These are phyloP conservation scores for Cylloceria caligata DNA, from an alignment of 2,888 invertebrate genomes.

Conservation along the genomic window DNA sequence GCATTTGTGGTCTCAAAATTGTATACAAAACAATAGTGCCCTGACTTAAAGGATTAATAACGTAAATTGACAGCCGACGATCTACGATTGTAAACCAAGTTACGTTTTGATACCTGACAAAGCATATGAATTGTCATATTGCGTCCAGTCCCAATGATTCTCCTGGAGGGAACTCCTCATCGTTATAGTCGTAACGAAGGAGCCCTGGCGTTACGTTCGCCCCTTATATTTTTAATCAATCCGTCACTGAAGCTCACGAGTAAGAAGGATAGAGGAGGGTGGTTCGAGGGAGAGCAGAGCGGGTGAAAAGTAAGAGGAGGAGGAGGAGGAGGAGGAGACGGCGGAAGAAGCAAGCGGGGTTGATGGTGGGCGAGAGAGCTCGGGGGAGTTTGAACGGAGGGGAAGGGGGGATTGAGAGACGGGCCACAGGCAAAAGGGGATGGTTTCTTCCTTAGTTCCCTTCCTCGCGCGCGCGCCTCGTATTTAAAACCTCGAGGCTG, in stretches of 20 bases:
- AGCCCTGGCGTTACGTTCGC: slow-evolving; percentile 73
- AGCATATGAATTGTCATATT: neutral
- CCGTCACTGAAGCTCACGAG: slow-evolving; percentile 81
- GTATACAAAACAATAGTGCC: too few relatives aligned
- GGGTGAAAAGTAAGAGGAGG: slow-evolving; percentile 60
- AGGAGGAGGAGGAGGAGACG: slow-evolving; percentile 70
- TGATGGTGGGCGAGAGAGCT: slow-evolving; percentile 68
- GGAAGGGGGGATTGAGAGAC: slow-evolving; percentile 63
- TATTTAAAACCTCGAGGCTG: slow-evolving; percentile 85
- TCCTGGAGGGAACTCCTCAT: slow-evolving; percentile 10
- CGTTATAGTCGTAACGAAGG: slow-evolving; percentile 49
- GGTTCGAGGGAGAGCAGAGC: slow-evolving; percentile 44
- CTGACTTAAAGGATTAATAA: neutral
- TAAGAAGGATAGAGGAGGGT: slow-evolving; percentile 63
- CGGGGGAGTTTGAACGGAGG: slow-evolving; percentile 72
- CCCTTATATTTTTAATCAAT: slow-evolving; percentile 85
- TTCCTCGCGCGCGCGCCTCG: slow-evolving; percentile 79
- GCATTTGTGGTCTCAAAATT: too few relatives aligned
- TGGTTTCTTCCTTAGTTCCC: slow-evolving; percentile 79
- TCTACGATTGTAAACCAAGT: neutral
- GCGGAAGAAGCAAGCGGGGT: slow-evolving; percentile 68
- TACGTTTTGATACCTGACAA: neutral
- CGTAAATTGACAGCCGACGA: neutral
- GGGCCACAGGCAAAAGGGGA: slow-evolving; percentile 74
- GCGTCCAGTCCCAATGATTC: slow-evolving; percentile 15